phyloP scores from a whole-genome alignment of 2,888 invertebrate species.

The Cantharis rufa region DNA sequence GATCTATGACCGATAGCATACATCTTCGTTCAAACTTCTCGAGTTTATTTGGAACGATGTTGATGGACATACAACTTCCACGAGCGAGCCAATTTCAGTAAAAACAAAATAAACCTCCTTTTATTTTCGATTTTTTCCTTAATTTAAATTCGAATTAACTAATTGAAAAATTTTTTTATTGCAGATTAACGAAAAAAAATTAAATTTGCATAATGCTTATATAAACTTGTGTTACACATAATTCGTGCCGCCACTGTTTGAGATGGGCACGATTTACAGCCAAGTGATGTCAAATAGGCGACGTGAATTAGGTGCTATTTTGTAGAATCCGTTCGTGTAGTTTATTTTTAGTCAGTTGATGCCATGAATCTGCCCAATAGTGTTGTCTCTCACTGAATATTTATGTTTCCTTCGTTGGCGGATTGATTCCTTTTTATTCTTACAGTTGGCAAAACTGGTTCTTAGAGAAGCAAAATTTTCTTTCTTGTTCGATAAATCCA shows the following conservation, averaged over 20 bases:
- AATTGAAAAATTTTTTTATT: slow-evolving; percentile 8
- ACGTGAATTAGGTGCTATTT: slow-evolving; percentile 41
- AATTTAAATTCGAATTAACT: not conserved
- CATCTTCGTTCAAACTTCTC: slow-evolving; percentile 35
- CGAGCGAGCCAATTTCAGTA: slow-evolving; percentile 8
- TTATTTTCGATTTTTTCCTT: not conserved
- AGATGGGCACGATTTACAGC: slow-evolving; percentile 37
- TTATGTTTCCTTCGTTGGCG: slow-evolving; percentile 40
- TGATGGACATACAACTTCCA: slow-evolving; percentile 40
- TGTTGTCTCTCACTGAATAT: slow-evolving; percentile 39
- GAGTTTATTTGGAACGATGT: slow-evolving; percentile 36
- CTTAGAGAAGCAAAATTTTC: not conserved
- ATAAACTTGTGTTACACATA: slow-evolving; percentile 27
- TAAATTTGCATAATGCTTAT: slow-evolving; percentile 30
- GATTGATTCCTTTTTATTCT: slow-evolving; percentile 41
- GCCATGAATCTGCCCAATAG: slow-evolving; percentile 40
- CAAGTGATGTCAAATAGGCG: slow-evolving; percentile 38
- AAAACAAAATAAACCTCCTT: not conserved
- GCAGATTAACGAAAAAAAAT: slow-evolving; percentile 18
- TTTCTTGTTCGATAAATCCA: not conserved
- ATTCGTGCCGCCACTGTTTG: slow-evolving; percentile 35
- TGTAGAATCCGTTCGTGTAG: slow-evolving; percentile 39
- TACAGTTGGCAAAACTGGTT: slow-evolving; percentile 24
- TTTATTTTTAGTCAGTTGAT: slow-evolving; percentile 38
- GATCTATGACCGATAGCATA: slow-evolving; percentile 46